A percentile compares a stretch with the other conserved stretches of the same genome.
Evolutionary conservation across 37 sponge, comb jelly and placozoan genomes (phyloP).

Genomic region (Chondrilla cf. caribensis): DNA sequence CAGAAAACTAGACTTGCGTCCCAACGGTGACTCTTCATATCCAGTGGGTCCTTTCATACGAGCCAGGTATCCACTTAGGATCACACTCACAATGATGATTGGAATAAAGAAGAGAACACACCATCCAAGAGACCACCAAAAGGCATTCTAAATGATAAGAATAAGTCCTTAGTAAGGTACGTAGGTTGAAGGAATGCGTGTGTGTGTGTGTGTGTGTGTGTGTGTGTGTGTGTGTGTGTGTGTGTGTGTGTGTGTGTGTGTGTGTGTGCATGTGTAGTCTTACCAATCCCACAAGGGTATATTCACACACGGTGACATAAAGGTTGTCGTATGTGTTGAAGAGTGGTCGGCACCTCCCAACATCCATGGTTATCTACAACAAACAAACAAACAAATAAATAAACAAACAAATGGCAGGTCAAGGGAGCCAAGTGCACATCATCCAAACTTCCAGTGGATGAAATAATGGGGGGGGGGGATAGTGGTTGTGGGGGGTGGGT

Average conservation of each 20-base stretch:
- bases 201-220: conserved; percentile 11
- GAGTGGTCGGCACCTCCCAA: conserved; percentile 54
- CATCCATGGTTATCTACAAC: conserved; percentile 34
- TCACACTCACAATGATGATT: conserved; percentile 55
- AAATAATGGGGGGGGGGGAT: no score
- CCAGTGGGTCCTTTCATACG: neutral
- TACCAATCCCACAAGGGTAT: conserved; percentile 64
- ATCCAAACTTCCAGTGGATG: no score
- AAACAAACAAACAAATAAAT: neutral
- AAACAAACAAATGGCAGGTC: neutral
- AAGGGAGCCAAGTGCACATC: no score
- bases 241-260: conserved; percentile 3
- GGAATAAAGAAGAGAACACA: conserved; percentile 70
- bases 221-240: conserved; percentile 8
- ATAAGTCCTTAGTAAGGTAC: neutral
- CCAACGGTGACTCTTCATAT: neutral
- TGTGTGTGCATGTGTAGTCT: conserved; percentile 9
- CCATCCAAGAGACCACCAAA: conserved; percentile 80
- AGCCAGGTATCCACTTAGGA: conserved; percentile 26
- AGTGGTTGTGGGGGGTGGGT: no score
- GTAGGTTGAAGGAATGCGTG: neutral
- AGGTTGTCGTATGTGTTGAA: conserved; percentile 37
- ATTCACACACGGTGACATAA: conserved; percentile 39
- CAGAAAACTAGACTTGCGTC: neutral
- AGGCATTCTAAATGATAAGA: conserved; percentile 51